Percentiles rank a stretch among this genome's conserved stretches.
Evolutionary conservation across 1,140 invertebrate genomes (phyloP).

Genomic region (Mya arenaria): DNA sequence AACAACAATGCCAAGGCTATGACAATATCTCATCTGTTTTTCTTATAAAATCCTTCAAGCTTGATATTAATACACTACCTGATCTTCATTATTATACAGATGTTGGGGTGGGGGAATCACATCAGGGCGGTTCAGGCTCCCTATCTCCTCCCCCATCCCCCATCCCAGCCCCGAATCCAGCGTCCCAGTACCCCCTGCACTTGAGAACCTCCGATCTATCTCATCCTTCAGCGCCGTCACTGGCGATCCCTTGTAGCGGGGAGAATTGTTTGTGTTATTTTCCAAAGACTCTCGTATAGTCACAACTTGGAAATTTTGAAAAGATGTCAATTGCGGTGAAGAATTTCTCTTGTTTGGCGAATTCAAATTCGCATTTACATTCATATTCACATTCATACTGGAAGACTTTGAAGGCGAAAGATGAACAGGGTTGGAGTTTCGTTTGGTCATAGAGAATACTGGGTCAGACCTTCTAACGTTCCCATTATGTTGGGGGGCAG

Average conservation of each 20-base stretch:
- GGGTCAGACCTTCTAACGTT: slow-evolving; percentile 44
- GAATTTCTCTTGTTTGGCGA: slow-evolving; percentile 46
- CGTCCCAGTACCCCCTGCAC: slow-evolving; percentile 8
- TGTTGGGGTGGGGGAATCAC: not conserved
- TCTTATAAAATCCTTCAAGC: too few relatives aligned
- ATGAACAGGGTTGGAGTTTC: slow-evolving; percentile 64
- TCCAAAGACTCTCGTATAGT: slow-evolving; percentile 69
- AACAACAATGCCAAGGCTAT: not conserved
- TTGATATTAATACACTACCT: not conserved
- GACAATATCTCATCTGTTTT: too few relatives aligned
- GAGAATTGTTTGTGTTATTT: slow-evolving; percentile 64
- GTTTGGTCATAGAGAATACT: slow-evolving; percentile 45
- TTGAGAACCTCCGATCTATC: slow-evolving; percentile 68
- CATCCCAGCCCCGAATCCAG: slow-evolving; percentile 38
- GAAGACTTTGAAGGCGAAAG: slow-evolving; percentile 31
- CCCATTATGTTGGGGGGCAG: not conserved
- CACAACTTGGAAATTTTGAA: slow-evolving; percentile 57
- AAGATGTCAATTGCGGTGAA: slow-evolving; percentile 16
- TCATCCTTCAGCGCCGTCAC: slow-evolving; percentile 79
- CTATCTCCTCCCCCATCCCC: slow-evolving; percentile 18
- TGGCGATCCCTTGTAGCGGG: slow-evolving; percentile 74
- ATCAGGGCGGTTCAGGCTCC: not conserved
- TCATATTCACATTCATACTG: too few relatives aligned
- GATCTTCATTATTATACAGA: slow-evolving; percentile 22
- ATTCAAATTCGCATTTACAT: too few relatives aligned